Base-by-base conservation (phyloP, 2,797 vertebrate species). In the Aldrovandia affinis region DNA sequence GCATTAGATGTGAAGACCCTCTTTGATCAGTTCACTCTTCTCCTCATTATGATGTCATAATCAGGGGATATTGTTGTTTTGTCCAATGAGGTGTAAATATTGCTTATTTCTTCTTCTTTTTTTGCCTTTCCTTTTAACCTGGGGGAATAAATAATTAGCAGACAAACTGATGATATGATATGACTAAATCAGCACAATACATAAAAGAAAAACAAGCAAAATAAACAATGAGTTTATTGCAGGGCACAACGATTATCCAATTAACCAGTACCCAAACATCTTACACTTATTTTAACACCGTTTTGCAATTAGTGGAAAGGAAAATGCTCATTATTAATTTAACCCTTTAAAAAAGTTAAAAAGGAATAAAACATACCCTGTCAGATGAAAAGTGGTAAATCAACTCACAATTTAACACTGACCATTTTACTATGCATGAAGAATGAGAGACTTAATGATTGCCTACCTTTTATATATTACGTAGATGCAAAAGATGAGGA, bases 41-140 rank as follows among this genome's bases (percentile, higher is more conserved):
- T n/a, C 59, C 59, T 63, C 25, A 1, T 63, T 63, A 63, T 63
- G 59, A n/a, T 63, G 59, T 63, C 59, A 63, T 63, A 63, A 63
- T 63, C 59, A 8, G 59, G 59, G 59, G 25, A 63, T n/a, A 63
- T 63, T n/a, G 59, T 28, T 63, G 25, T 9, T 22, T 28, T 9
- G 59, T 63, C 59, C 59, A 63, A n/a, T 63, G 59, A n/a, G 59
- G n/a, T 63, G 54, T 63, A 63, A 10, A n/a, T n/a, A 63, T 63
- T 2, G 25, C 28, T 28, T 14, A 28, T 0, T 63, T 63, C 59
- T 28, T 3, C 28, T 63, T 63, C 59, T 7, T 28, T 22, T 63
- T 63, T 22, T 10, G n/a, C 28, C 59, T 63, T 63, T 63, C 59
- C n/a, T 28, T n/a, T 63, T n/a, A 63, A 28, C 59, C 59, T 63